Conservation (phyloP, 2,113 vertebrate genomes). For the Channa argus region DNA sequence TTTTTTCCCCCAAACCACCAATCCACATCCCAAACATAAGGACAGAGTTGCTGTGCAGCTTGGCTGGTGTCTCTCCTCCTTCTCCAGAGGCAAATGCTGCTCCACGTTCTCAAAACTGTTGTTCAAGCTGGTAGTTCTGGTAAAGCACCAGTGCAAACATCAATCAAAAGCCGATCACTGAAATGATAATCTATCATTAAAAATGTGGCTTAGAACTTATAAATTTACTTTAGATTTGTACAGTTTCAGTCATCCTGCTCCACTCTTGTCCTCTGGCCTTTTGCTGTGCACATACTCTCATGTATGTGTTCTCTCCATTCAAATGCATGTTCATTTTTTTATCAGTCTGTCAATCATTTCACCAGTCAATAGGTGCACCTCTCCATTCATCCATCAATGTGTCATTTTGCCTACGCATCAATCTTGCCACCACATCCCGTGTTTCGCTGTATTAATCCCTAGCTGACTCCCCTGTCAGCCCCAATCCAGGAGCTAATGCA, state of each 20-base stretch:
- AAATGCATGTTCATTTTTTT: not conserved
- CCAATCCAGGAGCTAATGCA: constrained; percentile 71
- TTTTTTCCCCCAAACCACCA: no score
- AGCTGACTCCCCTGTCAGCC: constrained; percentile 52
- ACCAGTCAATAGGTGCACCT: constrained; percentile 9
- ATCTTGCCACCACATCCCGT: not conserved
- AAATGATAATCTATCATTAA: no score
- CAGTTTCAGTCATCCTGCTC: no score
- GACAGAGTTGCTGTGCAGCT: no score
- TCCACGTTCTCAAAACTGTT: no score
- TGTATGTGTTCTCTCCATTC: not conserved
- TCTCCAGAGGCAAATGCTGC: no score
- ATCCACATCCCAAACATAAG: no score
- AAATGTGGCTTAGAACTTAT: not conserved
- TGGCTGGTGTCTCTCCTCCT: no score
- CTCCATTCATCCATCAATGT: constrained; percentile 22
- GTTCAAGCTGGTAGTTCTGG: no score
- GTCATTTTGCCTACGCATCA: constrained; percentile 2
- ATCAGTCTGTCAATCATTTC: constrained; percentile 18
- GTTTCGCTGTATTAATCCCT: constrained; percentile 36
- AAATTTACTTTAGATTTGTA: not conserved
- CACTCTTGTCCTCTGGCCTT: no score
- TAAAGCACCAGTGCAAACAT: no score
- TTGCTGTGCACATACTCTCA: no score
- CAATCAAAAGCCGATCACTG: not conserved